Percentiles rank a stretch among this genome's conserved stretches.
Conservation (phyloP, 1,140 invertebrate species). For the Drosophila miranda region DNA sequence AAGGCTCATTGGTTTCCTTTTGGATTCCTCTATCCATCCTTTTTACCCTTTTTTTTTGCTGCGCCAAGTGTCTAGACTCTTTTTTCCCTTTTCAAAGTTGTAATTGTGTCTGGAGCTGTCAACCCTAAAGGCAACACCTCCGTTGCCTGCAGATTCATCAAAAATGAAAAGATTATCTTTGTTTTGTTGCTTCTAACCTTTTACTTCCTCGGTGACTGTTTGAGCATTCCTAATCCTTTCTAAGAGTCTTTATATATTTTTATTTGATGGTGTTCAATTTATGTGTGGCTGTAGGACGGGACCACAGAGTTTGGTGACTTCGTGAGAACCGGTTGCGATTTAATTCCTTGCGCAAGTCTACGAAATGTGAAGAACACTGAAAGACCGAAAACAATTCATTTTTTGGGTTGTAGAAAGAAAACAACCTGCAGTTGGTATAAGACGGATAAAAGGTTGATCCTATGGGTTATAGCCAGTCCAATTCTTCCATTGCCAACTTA, state of each 20-base stretch:
- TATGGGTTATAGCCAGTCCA: neutral
- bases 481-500: no score
- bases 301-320: constrained; percentile 56
- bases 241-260: no score
- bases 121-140: constrained; percentile 59
- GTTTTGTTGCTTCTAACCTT: no score
- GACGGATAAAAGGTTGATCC: neutral
- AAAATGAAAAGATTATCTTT: constrained; percentile 3
- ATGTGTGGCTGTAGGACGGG: constrained; percentile 33
- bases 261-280: no score
- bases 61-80: constrained; percentile 57
- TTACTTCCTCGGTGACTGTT: no score
- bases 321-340: constrained; percentile 60
- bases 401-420: neutral
- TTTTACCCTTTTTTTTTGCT: constrained; percentile 31
- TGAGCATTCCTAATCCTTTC: no score
- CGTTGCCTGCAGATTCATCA: constrained; percentile 5
- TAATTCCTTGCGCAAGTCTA: constrained; percentile 59
- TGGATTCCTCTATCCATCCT: constrained; percentile 3
- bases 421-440: neutral
- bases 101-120: constrained; percentile 53
- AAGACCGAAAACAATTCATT: no score
- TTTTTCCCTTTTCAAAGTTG: constrained; percentile 22
- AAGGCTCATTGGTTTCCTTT: constrained; percentile 2
- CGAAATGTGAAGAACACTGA: constrained; percentile 3